A percentile compares a stretch with the other conserved stretches of the same genome.
Conservation (phyloP, 2,888 invertebrate genomes). For the Adelphocoris suturalis region DNA sequence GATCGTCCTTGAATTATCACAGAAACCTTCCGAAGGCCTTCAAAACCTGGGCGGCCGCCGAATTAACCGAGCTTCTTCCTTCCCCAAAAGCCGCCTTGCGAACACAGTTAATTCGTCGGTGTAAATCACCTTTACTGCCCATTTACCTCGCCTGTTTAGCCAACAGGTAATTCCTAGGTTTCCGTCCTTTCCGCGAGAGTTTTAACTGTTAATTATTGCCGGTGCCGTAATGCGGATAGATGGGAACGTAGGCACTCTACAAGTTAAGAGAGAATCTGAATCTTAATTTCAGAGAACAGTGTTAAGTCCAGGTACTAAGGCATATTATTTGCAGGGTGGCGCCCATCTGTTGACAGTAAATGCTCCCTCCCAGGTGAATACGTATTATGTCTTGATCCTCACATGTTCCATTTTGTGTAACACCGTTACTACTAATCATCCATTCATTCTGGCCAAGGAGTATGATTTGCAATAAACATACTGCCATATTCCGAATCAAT, state of each 20-base stretch:
- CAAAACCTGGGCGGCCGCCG: neutral
- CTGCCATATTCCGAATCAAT: no score
- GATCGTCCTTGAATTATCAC: conserved; percentile 10
- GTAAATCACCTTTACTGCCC: conserved; percentile 47
- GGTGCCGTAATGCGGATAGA: conserved; percentile 50
- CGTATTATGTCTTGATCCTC: no score
- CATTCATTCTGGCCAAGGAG: no score
- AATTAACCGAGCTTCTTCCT: neutral
- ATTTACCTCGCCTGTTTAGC: conserved; percentile 25
- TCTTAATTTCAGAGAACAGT: neutral
- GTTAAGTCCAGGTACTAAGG: no score
- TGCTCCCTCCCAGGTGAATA: no score
- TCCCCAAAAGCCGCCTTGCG: neutral
- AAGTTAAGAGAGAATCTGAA: neutral
- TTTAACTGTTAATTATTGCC: conserved; percentile 58
- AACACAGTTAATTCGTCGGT: neutral
- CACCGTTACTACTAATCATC: no score
- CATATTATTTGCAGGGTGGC: no score
- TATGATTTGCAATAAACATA: no score
- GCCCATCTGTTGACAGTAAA: no score
- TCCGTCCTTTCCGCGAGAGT: conserved; percentile 20
- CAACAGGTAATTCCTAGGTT: conserved; percentile 25
- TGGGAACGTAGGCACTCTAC: neutral
- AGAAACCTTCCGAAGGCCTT: neutral
- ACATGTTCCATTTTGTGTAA: no score